Percentiles rank a stretch among this genome's conserved stretches.
Conservation (phyloP, 2,113 vertebrate genomes). For the Indicator indicator region DNA sequence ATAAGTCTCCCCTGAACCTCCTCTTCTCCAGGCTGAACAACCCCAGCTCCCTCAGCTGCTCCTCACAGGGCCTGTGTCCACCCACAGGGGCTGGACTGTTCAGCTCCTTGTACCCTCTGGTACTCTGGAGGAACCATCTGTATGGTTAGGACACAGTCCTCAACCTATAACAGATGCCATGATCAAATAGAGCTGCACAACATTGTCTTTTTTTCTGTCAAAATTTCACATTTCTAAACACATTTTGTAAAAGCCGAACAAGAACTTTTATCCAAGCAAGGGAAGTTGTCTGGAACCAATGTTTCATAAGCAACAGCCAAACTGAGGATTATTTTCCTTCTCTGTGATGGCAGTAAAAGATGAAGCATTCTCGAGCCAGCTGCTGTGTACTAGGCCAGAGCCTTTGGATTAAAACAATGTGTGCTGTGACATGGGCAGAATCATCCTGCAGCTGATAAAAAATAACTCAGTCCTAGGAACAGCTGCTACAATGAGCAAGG, state of each 20-base stretch:
- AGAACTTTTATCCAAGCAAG: background rate
- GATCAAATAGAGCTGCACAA: background rate
- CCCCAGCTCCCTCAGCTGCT: too few relatives aligned
- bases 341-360: background rate
- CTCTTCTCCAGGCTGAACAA: too few relatives aligned
- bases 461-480: background rate
- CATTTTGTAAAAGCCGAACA: background rate
- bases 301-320: background rate
- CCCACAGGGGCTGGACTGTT: too few relatives aligned
- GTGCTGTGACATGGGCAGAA: background rate
- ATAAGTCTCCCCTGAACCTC: too few relatives aligned
- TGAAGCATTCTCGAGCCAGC: background rate
- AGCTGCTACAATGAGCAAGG: background rate
- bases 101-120: too few relatives aligned
- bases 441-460: background rate
- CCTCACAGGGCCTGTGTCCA: too few relatives aligned
- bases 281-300: background rate
- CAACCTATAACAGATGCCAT: background rate
- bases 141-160: too few relatives aligned
- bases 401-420: background rate
- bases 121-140: too few relatives aligned
- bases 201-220: background rate
- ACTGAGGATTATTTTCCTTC: conserved; percentile 28
- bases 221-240: background rate
- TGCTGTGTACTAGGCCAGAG: background rate